A percentile compares a stretch with the other conserved stretches of the same genome.
Evolutionary conservation across 1,140 invertebrate species (phyloP).

Genomic region (Plectrocnemia conspersa): DNA sequence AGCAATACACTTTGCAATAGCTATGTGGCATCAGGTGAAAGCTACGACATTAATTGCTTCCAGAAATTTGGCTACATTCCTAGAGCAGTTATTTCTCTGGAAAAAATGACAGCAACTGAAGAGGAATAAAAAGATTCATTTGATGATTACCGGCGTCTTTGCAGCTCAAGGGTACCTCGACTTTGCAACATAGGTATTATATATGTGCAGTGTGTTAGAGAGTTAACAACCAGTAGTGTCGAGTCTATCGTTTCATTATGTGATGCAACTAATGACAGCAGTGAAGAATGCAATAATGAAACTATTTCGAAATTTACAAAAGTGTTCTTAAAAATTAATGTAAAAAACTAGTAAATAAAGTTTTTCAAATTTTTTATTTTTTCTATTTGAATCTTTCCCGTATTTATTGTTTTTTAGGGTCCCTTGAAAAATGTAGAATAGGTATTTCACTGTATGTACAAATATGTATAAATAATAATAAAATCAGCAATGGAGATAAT

Average conservation of each 20-base stretch:
- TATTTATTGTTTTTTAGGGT: no score
- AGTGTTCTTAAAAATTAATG: no score
- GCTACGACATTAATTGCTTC: not conserved
- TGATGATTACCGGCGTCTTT: not conserved
- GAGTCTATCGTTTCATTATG: slow-evolving; percentile 3
- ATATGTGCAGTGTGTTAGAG: not conserved
- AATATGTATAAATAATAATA: no score
- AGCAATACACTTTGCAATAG: not conserved
- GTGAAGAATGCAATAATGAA: not conserved
- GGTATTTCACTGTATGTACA: no score
- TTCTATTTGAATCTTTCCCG: no score
- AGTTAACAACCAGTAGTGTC: not conserved
- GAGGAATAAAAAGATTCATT: not conserved
- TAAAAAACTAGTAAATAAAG: no score
- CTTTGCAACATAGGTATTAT: slow-evolving; percentile 1
- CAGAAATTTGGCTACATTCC: not conserved
- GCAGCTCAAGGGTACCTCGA: not conserved
- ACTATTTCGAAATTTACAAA: slow-evolving; percentile 20
- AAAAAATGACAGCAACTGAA: not conserved
- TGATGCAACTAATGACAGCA: slow-evolving; percentile 4
- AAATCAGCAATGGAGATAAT: no score
- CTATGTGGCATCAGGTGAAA: not conserved
- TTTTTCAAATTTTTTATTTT: no score
- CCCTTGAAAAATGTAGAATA: no score
- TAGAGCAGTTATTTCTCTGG: not conserved